These are phyloP conservation scores for Rhysida immarginata DNA, from an alignment of 1,140 invertebrate genomes.

Conservation along the genomic window DNA sequence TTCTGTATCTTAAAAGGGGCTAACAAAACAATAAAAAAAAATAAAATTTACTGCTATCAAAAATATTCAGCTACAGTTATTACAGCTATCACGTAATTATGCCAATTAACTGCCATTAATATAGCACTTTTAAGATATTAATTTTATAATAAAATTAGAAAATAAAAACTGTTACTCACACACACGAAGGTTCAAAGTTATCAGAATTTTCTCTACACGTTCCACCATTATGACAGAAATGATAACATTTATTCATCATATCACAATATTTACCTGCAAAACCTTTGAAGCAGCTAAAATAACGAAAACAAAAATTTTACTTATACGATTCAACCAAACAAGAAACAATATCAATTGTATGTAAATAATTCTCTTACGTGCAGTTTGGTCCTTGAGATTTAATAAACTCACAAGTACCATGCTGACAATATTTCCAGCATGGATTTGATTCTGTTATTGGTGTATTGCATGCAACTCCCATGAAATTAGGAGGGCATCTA, in stretches of 20 bases:
- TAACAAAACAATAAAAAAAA: too few relatives aligned
- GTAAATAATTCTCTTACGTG: conserved; percentile 26
- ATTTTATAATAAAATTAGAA: too few relatives aligned
- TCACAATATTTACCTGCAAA: conserved; percentile 42
- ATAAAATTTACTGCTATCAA: too few relatives aligned
- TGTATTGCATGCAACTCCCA: conserved; percentile 34
- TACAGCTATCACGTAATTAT: too few relatives aligned
- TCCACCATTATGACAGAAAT: conserved; percentile 41
- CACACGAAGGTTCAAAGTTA: conserved; percentile 25
- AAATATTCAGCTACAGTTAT: too few relatives aligned
- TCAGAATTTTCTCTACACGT: conserved; percentile 34
- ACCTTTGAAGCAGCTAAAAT: conserved; percentile 30
- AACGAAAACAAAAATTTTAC: conserved; percentile 18
- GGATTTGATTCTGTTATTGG: conserved; percentile 39
- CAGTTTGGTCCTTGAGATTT: conserved; percentile 22
- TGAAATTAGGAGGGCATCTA: conserved; percentile 35
- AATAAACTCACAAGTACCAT: conserved; percentile 35
- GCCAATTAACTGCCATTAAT: too few relatives aligned
- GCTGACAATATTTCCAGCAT: conserved; percentile 42
- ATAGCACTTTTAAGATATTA: too few relatives aligned
- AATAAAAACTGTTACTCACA: conserved; percentile 29
- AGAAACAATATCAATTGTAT: not conserved
- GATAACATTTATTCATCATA: conserved; percentile 32
- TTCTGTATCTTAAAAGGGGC: too few relatives aligned
- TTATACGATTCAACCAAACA: too few relatives aligned